A percentile compares a stretch with the other conserved stretches of the same genome.
Conservation (phyloP, 2,113 vertebrate species). For the Amblyopsis rosae region DNA sequence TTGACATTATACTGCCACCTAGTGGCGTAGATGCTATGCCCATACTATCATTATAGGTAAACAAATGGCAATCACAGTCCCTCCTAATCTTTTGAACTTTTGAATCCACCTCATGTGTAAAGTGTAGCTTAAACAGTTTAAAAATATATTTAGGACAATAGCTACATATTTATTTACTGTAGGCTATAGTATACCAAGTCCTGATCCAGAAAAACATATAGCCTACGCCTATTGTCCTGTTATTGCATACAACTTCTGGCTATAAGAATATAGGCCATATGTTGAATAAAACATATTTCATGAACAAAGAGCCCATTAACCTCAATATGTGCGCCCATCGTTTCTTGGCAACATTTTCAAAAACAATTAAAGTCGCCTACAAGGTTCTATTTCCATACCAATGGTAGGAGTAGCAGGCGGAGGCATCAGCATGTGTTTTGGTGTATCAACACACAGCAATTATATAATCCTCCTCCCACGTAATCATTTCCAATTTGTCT, state of each 20-base stretch:
- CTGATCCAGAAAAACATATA: too few species aligned
- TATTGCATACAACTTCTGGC: too few species aligned
- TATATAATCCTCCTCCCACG: constrained; percentile 50
- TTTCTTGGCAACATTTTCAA: neutral
- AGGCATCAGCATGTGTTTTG: constrained; percentile 53
- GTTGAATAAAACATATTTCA: neutral
- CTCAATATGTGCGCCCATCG: neutral
- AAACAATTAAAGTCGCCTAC: neutral
- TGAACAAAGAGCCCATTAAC: neutral
- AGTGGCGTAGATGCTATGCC: too few species aligned
- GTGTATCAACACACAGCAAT: constrained; percentile 48
- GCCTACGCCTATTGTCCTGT: too few species aligned
- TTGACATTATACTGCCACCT: too few species aligned
- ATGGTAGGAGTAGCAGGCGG: constrained; percentile 55
- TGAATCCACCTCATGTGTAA: too few species aligned
- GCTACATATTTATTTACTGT: neutral
- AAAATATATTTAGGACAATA: neutral
- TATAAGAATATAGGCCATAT: neutral
- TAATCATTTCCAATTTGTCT: neutral
- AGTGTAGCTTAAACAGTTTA: too few species aligned
- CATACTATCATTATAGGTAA: too few species aligned
- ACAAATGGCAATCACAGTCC: too few species aligned
- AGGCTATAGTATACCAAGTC: neutral
- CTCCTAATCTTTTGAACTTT: too few species aligned
- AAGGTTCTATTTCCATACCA: constrained; percentile 36